phyloP scores from a whole-genome alignment of 2,888 invertebrate species.

The Cosmorhoe ocellata region DNA sequence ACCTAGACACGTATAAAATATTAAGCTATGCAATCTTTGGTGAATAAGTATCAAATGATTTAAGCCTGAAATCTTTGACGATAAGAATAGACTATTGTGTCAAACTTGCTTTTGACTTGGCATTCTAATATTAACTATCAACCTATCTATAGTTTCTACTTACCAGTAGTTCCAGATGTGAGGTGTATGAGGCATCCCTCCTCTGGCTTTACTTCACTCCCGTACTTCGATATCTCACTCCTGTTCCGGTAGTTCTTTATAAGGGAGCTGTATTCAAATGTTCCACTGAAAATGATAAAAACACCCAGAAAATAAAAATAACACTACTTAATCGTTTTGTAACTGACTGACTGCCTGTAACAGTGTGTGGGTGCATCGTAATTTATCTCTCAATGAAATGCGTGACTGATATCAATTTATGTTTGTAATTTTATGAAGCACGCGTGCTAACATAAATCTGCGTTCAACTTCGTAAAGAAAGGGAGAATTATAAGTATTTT shows the following conservation, averaged over 20 bases:
- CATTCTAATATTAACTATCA: too few species aligned
- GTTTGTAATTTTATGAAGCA: slow-evolving; percentile 4
- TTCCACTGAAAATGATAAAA: slow-evolving; percentile 65
- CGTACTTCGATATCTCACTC: slow-evolving; percentile 58
- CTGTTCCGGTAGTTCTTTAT: slow-evolving; percentile 46
- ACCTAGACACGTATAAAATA: too few species aligned
- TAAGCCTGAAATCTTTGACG: too few species aligned
- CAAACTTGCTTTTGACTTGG: too few species aligned
- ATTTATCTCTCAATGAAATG: slow-evolving; percentile 1
- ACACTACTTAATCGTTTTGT: too few species aligned
- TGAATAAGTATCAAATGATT: too few species aligned
- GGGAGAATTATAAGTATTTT: slow-evolving; percentile 8
- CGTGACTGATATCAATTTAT: slow-evolving; percentile 17
- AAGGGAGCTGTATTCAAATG: slow-evolving; percentile 50
- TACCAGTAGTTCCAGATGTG: slow-evolving; percentile 86
- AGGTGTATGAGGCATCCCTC: slow-evolving; percentile 91
- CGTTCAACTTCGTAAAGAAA: slow-evolving; percentile 1
- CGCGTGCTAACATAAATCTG: slow-evolving; percentile 10
- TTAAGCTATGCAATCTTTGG: too few species aligned
- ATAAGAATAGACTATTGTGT: too few species aligned
- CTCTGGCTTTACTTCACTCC: slow-evolving; percentile 84
- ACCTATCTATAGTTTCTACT: too few species aligned
- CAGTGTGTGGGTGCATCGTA: slow-evolving; percentile 5
- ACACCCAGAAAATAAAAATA: too few species aligned
- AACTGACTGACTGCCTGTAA: too few species aligned